Base-by-base conservation (phyloP, 2,113 vertebrate genomes). In the Pachypanchax playfairii region DNA sequence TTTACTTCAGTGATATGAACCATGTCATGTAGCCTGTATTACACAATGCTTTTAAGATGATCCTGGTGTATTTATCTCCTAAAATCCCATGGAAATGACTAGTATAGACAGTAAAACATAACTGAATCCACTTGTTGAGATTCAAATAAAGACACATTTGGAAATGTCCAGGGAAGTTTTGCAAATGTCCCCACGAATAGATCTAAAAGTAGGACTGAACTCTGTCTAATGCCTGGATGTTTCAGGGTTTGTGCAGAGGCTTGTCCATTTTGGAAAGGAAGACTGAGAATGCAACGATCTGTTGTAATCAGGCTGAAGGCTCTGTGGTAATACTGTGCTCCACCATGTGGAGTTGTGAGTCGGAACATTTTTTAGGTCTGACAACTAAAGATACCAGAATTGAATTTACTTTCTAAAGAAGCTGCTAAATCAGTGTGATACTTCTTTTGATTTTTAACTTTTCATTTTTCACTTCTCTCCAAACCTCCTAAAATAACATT, bases 141-240 rank as follows among this genome's bases (percentile, higher is more conserved):
- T n/a, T n/a, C n/a, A n/a, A n/a, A n/a, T n/a, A 12, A 35, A 35
- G 33, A 35, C 10, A 11, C 10, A 35, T 11, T 35, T 35, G 11
- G 17, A 51, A 20, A 13, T 4, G 22, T 50, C 18, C 39, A 14
- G 29, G 46, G 8, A 39, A 39, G 22, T 13, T 61, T 38, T 25
- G 31, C 6, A 38, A 20, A 49, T 21, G 12, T 49, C 25, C 20
- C 31, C 46, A 61, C 24, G 39, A 60, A n/a, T n/a, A n/a, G n/a
- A n/a, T 46, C 5, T 26, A 48, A 26, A 48, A 47, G 3, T 47
- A 46, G 11, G 14, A 24, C 25, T 15, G 5, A 12, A 26, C 24
- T 25, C 26, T 26, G 24, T 5, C 18, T 35, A 10, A 10, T 35
- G 36, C 33, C 13, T 8, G 10, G 33, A 11, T 11, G 13, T 35